Evolutionary conservation across 2,888 invertebrate genomes (phyloP).

Genomic region (Hypomecis punctinalis): DNA sequence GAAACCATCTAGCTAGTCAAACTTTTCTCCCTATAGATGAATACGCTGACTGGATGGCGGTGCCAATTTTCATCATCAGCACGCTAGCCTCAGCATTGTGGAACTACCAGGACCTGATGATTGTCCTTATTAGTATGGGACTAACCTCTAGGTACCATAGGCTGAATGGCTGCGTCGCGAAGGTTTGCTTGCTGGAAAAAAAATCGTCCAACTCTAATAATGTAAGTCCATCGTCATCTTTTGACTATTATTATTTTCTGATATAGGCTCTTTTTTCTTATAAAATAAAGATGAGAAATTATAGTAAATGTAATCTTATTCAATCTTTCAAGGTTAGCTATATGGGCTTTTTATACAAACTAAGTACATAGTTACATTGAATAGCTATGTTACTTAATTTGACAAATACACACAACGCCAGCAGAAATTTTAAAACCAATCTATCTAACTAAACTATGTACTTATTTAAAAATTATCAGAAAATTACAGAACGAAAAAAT

Average conservation of each 20-base stretch:
- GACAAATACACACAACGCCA: no score
- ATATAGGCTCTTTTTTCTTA: no score
- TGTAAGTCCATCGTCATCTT: slow-evolving; percentile 38
- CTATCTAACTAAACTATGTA: no score
- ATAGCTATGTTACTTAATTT: no score
- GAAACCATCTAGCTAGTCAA: neutral
- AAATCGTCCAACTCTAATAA: slow-evolving; percentile 40
- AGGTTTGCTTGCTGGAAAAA: slow-evolving; percentile 48
- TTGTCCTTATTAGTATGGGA: slow-evolving; percentile 88
- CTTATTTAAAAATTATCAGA: no score
- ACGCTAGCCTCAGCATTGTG: slow-evolving; percentile 86
- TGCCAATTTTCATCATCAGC: slow-evolving; percentile 75
- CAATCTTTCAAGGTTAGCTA: no score
- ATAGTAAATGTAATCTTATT: no score
- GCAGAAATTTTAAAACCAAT: no score
- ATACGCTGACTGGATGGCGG: slow-evolving; percentile 57
- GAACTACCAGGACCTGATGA: slow-evolving; percentile 89
- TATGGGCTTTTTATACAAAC: no score
- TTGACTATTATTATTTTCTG: no score
- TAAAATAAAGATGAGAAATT: neutral
- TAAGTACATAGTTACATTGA: no score
- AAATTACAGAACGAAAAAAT: no score
- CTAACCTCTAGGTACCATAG: slow-evolving; percentile 87
- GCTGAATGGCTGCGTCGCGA: slow-evolving; percentile 76
- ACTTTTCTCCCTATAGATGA: slow-evolving; percentile 50